These are phyloP conservation scores for Oceanodroma leucorhoa DNA, from an alignment of 2,797 vertebrate genomes.

Conservation along the genomic window DNA sequence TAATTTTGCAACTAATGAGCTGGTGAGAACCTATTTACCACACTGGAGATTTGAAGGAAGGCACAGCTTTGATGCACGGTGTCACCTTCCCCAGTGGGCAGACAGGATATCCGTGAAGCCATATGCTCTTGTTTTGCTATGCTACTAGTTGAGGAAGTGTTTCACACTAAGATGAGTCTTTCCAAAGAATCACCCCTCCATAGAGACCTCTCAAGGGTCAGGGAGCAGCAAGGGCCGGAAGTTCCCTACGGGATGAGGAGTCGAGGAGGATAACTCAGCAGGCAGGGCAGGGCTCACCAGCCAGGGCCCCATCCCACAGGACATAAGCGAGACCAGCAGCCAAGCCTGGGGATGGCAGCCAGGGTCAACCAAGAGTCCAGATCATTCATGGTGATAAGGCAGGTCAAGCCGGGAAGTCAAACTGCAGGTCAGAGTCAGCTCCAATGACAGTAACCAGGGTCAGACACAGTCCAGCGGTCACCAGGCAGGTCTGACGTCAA, in stretches of 20 bases:
- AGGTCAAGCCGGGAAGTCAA: background rate
- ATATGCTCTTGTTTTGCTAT: background rate
- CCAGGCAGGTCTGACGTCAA: fast-evolving
- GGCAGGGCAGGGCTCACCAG: background rate
- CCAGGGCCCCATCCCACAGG: background rate
- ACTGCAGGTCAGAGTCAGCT: background rate
- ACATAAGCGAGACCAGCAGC: background rate
- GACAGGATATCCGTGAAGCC: background rate
- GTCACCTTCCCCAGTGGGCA: slow-evolving; percentile 1
- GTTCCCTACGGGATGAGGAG: background rate
- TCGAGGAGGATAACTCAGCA: background rate
- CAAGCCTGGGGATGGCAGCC: background rate
- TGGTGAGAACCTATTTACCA: background rate
- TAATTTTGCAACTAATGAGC: slow-evolving; percentile 19
- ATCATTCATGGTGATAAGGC: background rate
- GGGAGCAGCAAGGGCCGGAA: background rate
- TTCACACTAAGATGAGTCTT: slow-evolving; percentile 7
- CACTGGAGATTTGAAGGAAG: background rate
- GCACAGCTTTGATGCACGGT: background rate
- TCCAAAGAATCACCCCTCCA: background rate
- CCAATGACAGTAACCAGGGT: background rate
- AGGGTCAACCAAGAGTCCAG: background rate
- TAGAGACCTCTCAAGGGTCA: background rate
- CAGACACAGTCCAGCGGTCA: background rate
- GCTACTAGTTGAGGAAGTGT: background rate